Percentiles rank a stretch among this genome's conserved stretches.
These are phyloP conservation scores for Physeter macrocephalus DNA, from an alignment of 2,113 vertebrate species.

Conservation along the genomic window DNA sequence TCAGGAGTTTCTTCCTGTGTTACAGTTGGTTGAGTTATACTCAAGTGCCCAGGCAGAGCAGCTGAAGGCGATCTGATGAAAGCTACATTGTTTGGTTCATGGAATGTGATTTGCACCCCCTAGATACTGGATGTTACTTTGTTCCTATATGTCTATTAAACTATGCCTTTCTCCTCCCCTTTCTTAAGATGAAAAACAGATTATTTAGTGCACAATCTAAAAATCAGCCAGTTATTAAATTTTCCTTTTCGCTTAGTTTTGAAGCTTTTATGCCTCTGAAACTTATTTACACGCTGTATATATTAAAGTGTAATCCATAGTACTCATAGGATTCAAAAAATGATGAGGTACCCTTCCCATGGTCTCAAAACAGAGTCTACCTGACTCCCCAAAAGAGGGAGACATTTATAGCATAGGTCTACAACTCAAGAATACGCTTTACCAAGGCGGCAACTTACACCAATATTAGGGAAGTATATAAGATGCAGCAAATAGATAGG, in stretches of 20 bases:
- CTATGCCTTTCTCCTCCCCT: conserved; percentile 56
- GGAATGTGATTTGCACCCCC: conserved; percentile 55
- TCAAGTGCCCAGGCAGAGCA: background rate
- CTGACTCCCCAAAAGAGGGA: background rate
- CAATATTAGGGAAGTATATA: background rate
- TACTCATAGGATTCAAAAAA: conserved; percentile 22
- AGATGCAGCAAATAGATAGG: background rate
- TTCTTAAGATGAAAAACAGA: conserved; percentile 60
- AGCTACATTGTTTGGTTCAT: conserved; percentile 43
- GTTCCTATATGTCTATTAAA: conserved; percentile 58
- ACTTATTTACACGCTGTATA: conserved; percentile 68
- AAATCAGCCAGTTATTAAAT: conserved; percentile 72
- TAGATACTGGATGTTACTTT: conserved; percentile 60
- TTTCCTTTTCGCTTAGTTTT: conserved; percentile 74
- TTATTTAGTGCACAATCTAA: conserved; percentile 70
- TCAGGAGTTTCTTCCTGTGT: background rate
- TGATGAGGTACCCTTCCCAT: background rate
- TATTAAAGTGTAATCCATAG: conserved; percentile 57
- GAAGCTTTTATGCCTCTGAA: conserved; percentile 71
- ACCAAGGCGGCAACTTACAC: background rate
- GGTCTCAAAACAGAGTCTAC: background rate
- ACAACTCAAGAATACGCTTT: background rate
- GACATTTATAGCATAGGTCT: background rate
- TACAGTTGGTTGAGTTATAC: background rate
- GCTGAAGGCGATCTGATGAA: conserved; percentile 28